Conservation (phyloP, 2,888 invertebrate species). For the Sarcophaga variegata region DNA sequence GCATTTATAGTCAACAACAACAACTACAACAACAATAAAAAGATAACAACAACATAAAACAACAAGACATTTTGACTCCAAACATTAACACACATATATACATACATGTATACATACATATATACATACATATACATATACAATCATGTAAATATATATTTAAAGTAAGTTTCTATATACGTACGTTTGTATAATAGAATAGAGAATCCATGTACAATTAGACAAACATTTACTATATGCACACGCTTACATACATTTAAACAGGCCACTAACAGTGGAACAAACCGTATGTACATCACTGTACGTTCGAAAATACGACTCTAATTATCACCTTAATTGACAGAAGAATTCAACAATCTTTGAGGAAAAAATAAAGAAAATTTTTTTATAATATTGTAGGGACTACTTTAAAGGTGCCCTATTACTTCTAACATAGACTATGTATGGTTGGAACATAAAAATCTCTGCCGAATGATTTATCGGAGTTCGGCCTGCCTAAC, state of each 20-base stretch:
- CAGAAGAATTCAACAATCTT: too few species aligned
- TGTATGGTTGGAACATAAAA: too few species aligned
- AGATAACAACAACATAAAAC: conserved; percentile 18
- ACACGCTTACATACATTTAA: conserved; percentile 11
- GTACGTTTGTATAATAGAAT: conserved; percentile 17
- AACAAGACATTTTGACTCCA: conserved; percentile 41
- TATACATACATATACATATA: conserved; percentile 3
- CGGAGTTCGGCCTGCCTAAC: too few species aligned
- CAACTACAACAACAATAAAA: conserved; percentile 3
- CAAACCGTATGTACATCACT: too few species aligned
- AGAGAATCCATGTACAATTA: too few species aligned
- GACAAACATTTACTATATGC: conserved; percentile 20
- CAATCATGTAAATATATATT: conserved; percentile 28
- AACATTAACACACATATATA: conserved; percentile 36
- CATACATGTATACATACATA: not conserved
- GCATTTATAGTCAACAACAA: not conserved
- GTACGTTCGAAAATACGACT: too few species aligned
- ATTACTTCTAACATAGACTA: too few species aligned
- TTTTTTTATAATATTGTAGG: too few species aligned
- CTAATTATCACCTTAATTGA: too few species aligned
- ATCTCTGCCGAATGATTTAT: too few species aligned
- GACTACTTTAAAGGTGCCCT: too few species aligned
- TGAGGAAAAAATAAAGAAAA: too few species aligned
- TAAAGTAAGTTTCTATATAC: conserved; percentile 47
- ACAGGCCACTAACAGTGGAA: not conserved